Evolutionary conservation across 2,797 vertebrate genomes (phyloP).

Genomic region (Notamacropus eugenii): DNA sequence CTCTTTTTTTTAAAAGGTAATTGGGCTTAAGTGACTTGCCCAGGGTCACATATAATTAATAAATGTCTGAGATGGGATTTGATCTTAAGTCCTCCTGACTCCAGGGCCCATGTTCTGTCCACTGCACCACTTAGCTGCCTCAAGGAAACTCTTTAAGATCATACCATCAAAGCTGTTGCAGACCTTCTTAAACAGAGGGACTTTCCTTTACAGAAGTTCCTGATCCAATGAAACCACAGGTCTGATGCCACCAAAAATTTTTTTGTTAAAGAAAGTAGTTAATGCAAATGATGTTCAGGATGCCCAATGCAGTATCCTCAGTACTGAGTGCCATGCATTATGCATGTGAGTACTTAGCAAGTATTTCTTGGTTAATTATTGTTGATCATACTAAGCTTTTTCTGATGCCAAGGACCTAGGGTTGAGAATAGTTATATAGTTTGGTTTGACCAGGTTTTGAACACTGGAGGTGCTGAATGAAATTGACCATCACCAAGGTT

Average conservation of each 20-base stretch:
- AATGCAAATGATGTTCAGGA: neutral
- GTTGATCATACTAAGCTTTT: neutral
- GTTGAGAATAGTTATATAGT: neutral
- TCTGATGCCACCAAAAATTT: neutral
- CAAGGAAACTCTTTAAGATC: neutral
- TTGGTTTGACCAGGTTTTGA: neutral
- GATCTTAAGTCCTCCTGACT: no score
- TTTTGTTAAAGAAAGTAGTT: neutral
- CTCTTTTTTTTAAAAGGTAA: no score
- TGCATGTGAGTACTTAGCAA: neutral
- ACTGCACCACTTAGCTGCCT: neutral
- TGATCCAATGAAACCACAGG: neutral
- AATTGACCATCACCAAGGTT: neutral
- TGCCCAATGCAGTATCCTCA: neutral
- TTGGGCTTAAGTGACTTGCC: no score
- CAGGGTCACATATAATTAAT: no score
- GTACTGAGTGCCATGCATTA: neutral
- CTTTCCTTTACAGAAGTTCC: neutral
- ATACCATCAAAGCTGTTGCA: neutral
- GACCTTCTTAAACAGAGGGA: neutral
- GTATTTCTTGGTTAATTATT: neutral
- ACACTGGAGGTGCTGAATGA: neutral
- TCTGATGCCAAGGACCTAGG: neutral
- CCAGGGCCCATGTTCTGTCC: no score
- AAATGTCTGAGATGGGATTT: no score